A percentile compares a stretch with the other conserved stretches of the same genome.
Evolutionary conservation across 2,888 invertebrate genomes (phyloP).

Genomic region (Epicampocera succincta): DNA sequence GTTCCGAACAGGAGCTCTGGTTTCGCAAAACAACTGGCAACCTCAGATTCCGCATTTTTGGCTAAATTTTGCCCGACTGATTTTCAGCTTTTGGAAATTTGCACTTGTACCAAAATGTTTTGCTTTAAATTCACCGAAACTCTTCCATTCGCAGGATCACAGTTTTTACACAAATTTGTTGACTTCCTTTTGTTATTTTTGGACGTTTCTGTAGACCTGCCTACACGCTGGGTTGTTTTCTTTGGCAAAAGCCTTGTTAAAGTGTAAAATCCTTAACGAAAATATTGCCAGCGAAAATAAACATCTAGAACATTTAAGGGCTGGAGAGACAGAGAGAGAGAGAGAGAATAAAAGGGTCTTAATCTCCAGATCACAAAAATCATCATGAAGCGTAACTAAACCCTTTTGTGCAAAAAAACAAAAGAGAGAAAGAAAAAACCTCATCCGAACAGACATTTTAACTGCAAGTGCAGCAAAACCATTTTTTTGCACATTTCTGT

Average conservation of each 20-base stretch:
- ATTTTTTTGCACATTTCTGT: conserved; percentile 49
- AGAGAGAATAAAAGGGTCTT: conserved; percentile 49
- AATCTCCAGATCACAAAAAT: conserved; percentile 54
- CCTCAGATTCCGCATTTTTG: no score
- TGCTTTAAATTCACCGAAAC: no score
- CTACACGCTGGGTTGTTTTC: no score
- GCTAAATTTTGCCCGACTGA: no score
- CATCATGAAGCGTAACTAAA: conserved; percentile 72
- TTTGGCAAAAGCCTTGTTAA: not conserved
- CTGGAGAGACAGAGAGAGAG: conserved; percentile 1
- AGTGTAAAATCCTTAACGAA: conserved; percentile 60
- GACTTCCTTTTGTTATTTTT: conserved; percentile 19
- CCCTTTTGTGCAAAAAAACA: conserved; percentile 60
- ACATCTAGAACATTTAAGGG: not conserved
- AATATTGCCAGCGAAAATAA: conserved; percentile 37
- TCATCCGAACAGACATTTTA: conserved; percentile 27
- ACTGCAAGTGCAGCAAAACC: not conserved
- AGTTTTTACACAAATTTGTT: no score
- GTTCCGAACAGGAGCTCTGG: no score
- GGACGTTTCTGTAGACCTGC: no score
- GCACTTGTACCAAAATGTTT: no score
- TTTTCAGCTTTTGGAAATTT: no score
- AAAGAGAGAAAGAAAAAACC: conserved; percentile 41
- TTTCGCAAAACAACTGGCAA: no score
- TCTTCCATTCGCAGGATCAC: no score